These are phyloP conservation scores for Trichoplusia ni DNA, from an alignment of 1,140 invertebrate genomes.

Conservation along the genomic window DNA sequence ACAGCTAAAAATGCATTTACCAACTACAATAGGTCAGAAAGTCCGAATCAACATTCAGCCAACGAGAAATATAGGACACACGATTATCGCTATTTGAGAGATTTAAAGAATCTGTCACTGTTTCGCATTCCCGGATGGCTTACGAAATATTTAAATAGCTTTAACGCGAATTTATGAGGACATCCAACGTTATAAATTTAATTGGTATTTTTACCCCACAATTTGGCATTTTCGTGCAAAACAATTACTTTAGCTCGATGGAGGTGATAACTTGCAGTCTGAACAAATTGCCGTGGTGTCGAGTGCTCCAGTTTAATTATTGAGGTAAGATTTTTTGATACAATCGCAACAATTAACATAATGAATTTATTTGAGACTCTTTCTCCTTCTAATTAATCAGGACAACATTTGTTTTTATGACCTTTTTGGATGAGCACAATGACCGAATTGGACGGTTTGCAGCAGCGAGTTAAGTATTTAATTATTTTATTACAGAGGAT, in stretches of 20 bases:
- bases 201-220: constrained; percentile 41
- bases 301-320: constrained; percentile 46
- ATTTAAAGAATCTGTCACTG: neutral
- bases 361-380: constrained; percentile 24
- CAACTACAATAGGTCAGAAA: too few species aligned
- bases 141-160: too few species aligned
- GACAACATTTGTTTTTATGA: neutral
- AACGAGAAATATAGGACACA: neutral
- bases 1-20: too few species aligned
- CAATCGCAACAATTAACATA: constrained; percentile 31
- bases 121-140: neutral
- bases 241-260: constrained; percentile 55
- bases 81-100: neutral
- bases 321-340: constrained; percentile 35
- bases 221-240: constrained; percentile 44
- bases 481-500: too few species aligned
- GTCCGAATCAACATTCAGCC: too few species aligned
- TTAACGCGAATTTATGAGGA: too few species aligned
- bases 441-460: too few species aligned
- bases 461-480: too few species aligned
- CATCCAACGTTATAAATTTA: neutral
- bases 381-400: constrained; percentile 10
- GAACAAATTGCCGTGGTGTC: constrained; percentile 42
- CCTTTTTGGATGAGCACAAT: too few species aligned
- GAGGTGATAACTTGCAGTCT: constrained; percentile 43